Evolutionary conservation across 23 tunicate species (phyloP).

Genomic region (Phallusia fumigata): DNA sequence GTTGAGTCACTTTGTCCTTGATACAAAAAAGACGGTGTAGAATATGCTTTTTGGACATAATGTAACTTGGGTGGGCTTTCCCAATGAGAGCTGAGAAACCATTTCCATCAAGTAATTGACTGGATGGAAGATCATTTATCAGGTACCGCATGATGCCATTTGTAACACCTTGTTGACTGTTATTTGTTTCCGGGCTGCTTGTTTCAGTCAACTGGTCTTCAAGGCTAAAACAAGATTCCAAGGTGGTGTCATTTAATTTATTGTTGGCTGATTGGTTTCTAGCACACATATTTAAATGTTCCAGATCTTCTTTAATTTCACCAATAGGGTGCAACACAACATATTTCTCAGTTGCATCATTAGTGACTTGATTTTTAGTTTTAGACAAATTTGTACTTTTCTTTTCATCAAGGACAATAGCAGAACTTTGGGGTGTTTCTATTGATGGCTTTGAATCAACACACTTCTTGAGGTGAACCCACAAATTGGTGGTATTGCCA

Average conservation of each 20-base stretch:
- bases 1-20: not conserved
- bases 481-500: constrained; percentile 20
- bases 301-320: not conserved
- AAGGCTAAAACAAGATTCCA: not conserved
- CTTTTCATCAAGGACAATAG: not conserved
- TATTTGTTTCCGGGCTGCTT: not conserved
- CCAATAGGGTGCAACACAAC: not conserved
- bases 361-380: not conserved
- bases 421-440: not conserved
- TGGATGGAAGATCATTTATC: constrained; percentile 25
- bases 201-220: not conserved
- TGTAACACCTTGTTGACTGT: not conserved
- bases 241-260: not conserved
- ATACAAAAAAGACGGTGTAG: not conserved
- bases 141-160: not conserved
- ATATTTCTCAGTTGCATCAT: not conserved
- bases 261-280: not conserved
- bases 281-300: not conserved
- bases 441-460: not conserved
- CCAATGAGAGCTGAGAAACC: constrained; percentile 3
- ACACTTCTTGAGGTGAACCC: constrained; percentile 4
- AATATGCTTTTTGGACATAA: not conserved
- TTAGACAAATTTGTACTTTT: not conserved
- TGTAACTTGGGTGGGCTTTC: not conserved
- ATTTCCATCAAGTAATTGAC: not conserved